These are phyloP conservation scores for Physocephala rufipes DNA, from an alignment of 2,888 invertebrate species.

Conservation along the genomic window DNA sequence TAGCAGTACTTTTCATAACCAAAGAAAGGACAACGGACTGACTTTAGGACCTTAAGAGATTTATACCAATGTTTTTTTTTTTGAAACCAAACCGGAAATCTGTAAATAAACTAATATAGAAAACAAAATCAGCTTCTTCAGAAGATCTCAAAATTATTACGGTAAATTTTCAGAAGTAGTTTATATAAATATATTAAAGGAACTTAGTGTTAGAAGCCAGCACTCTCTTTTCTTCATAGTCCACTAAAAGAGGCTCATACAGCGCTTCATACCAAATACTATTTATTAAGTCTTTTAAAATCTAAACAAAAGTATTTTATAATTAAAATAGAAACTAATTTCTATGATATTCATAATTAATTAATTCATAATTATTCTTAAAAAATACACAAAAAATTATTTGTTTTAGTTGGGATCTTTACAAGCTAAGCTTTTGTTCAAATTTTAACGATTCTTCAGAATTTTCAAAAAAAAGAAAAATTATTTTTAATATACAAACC, in stretches of 20 bases:
- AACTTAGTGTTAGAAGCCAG: not conserved
- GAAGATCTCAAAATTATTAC: constrained; percentile 52
- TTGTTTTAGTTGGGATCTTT: too few relatives aligned
- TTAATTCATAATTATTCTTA: too few relatives aligned
- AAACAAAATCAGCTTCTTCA: constrained; percentile 56
- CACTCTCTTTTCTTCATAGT: not conserved
- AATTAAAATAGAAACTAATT: not conserved
- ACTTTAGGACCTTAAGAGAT: constrained; percentile 14
- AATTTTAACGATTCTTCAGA: too few relatives aligned
- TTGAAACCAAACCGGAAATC: not conserved
- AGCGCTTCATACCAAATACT: constrained; percentile 43
- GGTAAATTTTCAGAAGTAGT: constrained; percentile 7
- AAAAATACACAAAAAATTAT: too few relatives aligned
- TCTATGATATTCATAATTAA: constrained; percentile 43
- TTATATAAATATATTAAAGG: not conserved
- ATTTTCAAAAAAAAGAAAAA: too few relatives aligned
- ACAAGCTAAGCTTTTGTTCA: too few relatives aligned
- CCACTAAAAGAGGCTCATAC: constrained; percentile 36
- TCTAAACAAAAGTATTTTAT: not conserved
- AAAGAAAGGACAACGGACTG: constrained; percentile 4
- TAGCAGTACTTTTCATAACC: not conserved
- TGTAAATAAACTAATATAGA: constrained; percentile 16
- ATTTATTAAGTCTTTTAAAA: not conserved
- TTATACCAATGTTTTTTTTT: not conserved
- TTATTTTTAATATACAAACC: not conserved